phyloP scores from a whole-genome alignment of 2,797 vertebrate species.

The Cottoperca gobio region DNA sequence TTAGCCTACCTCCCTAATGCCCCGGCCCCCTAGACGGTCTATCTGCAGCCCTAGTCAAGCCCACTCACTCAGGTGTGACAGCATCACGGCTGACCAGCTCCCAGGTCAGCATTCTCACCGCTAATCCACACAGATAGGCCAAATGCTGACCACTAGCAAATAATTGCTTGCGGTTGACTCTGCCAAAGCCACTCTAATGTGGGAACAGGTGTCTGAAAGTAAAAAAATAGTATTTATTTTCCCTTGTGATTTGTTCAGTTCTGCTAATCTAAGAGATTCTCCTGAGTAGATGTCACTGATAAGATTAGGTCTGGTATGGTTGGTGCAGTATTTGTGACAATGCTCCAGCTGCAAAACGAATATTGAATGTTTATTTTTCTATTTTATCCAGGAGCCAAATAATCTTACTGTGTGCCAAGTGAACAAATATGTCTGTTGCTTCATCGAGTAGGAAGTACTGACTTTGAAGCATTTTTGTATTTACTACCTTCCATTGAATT shows the following conservation, averaged over 20 bases:
- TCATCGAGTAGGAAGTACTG: conserved; percentile 61
- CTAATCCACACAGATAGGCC: conserved; percentile 76
- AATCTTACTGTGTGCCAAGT: conserved; percentile 60
- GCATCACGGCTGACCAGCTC: conserved; percentile 69
- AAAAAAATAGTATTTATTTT: conserved; percentile 24
- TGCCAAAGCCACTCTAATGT: conserved; percentile 62
- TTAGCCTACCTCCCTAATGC: conserved; percentile 57
- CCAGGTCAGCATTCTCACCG: conserved; percentile 75
- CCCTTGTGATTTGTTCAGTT: conserved; percentile 65
- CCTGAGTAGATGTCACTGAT: conserved; percentile 64
- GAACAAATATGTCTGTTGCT: conserved; percentile 61
- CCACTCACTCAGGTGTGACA: conserved; percentile 72
- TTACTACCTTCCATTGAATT: conserved; percentile 77
- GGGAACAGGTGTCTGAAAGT: conserved; percentile 67
- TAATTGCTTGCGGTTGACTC: conserved; percentile 68
- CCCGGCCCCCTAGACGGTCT: conserved; percentile 41
- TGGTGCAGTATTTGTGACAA: conserved; percentile 55
- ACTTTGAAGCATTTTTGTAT: conserved; percentile 76
- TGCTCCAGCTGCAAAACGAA: conserved; percentile 50
- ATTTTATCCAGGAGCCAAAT: conserved; percentile 48
- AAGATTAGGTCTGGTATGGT: conserved; percentile 63
- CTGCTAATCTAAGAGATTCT: conserved; percentile 61
- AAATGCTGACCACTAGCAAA: conserved; percentile 74
- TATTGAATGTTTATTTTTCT: conserved; percentile 59
- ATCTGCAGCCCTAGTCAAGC: conserved; percentile 47